A percentile compares a stretch with the other conserved stretches of the same genome.
Evolutionary conservation across 2,113 vertebrate species (phyloP).

Genomic region (Empidonax alnorum): DNA sequence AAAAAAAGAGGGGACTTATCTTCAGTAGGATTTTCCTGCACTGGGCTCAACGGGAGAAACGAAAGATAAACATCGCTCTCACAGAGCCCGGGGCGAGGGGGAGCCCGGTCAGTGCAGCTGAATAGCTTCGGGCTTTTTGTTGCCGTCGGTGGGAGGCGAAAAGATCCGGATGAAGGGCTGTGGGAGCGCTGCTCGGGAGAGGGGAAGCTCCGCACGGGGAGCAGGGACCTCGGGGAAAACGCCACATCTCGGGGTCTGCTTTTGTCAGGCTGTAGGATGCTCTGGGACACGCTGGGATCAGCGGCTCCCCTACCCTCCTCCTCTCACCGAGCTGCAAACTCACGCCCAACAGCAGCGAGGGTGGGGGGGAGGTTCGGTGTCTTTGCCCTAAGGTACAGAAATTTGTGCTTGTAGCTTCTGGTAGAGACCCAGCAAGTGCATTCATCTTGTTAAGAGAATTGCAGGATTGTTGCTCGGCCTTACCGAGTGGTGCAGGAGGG

Average conservation of each 20-base stretch:
- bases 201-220: not conserved
- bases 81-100: not conserved
- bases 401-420: not conserved
- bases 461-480: not conserved
- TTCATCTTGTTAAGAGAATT: not conserved
- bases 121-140: not conserved
- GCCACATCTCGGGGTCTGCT: not conserved
- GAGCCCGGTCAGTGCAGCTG: not conserved
- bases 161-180: accelerated
- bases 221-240: accelerated
- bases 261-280: not conserved
- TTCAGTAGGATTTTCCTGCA: not conserved
- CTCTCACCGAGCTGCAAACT: not conserved
- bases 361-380: not conserved
- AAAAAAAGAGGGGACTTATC: not conserved
- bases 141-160: not conserved
- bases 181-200: not conserved
- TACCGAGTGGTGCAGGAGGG: not conserved
- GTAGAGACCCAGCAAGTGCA: not conserved
- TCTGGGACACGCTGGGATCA: not conserved
- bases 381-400: not conserved
- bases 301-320: not conserved
- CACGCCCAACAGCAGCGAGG: not conserved
- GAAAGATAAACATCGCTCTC: not conserved
- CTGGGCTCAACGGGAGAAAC: not conserved